These are phyloP conservation scores for Eupithecia subumbrata DNA, from an alignment of 2,888 invertebrate species.

Conservation along the genomic window DNA sequence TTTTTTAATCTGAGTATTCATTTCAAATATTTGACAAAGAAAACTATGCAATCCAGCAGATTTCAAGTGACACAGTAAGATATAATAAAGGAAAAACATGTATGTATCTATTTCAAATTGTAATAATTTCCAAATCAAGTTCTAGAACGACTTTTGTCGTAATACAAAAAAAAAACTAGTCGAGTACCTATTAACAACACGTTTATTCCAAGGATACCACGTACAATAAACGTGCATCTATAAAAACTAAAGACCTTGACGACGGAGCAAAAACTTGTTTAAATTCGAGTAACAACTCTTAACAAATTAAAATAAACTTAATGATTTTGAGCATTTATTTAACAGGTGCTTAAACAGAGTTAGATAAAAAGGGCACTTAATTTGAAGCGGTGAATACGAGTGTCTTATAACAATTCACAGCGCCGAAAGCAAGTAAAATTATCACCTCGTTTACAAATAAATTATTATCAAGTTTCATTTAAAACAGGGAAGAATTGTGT, in stretches of 20 bases:
- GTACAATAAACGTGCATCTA: constrained; percentile 42
- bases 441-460: constrained; percentile 12
- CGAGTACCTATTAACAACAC: constrained; percentile 41
- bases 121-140: constrained; percentile 27
- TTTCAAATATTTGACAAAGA: neutral
- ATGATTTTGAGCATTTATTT: constrained; percentile 38
- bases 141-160: constrained; percentile 36
- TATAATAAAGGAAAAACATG: neutral
- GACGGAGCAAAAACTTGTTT: constrained; percentile 53
- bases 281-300: constrained; percentile 47
- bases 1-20: neutral
- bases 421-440: constrained; percentile 25
- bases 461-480: constrained; percentile 13
- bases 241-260: constrained; percentile 52
- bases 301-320: constrained; percentile 45
- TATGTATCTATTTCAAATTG: neutral
- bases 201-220: constrained; percentile 46
- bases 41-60: neutral
- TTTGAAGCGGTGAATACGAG: constrained; percentile 20
- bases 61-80: neutral
- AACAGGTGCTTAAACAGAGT: constrained; percentile 35
- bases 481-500: constrained; percentile 9
- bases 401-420: constrained; percentile 27
- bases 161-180: constrained; percentile 41
- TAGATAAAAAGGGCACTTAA: constrained; percentile 31